Percentiles rank a stretch among this genome's conserved stretches.
Conservation (phyloP, 64 coral and sea anemone genomes). For the Dendrophyllia cribrosa region DNA sequence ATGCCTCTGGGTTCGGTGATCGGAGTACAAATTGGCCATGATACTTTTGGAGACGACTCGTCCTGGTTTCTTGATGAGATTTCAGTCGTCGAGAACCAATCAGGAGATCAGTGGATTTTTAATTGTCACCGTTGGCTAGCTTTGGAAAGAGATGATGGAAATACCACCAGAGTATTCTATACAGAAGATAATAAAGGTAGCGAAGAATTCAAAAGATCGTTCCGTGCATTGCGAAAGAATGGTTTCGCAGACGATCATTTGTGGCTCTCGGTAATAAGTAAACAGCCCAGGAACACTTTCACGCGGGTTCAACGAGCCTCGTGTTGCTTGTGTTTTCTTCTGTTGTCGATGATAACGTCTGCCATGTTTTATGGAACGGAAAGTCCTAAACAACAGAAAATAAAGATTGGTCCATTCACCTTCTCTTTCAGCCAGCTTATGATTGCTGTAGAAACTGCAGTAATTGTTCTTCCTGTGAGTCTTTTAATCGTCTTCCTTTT, state of each 20-base stretch:
- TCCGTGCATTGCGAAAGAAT: constrained; percentile 14
- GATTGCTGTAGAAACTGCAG: constrained; percentile 5
- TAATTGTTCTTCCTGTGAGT: neutral
- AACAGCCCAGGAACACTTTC: constrained; percentile 26
- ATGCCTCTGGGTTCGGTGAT: constrained; percentile 42
- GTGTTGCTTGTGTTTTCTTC: constrained; percentile 25
- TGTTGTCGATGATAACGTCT: constrained; percentile 33
- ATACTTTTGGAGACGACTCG: constrained; percentile 67
- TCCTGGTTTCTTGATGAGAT: constrained; percentile 58
- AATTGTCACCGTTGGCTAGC: constrained; percentile 69
- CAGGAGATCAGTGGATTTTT: constrained; percentile 39
- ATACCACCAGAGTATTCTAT: neutral
- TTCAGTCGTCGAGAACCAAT: neutral
- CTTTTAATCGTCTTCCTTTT: constrained; percentile 6
- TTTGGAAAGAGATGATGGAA: constrained; percentile 49
- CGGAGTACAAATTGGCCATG: constrained; percentile 66
- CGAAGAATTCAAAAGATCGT: constrained; percentile 31
- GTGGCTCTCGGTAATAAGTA: constrained; percentile 33
- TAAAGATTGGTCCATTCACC: constrained; percentile 11
- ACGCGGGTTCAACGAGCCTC: constrained; percentile 52
- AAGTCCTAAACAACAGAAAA: neutral
- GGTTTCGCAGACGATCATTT: constrained; percentile 21
- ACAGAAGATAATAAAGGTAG: neutral
- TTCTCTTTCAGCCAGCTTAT: constrained; percentile 6
- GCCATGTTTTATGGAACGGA: constrained; percentile 50